A percentile compares a stretch with the other conserved stretches of the same genome.
Conservation (phyloP, 2,797 vertebrate species). For the Neopelma chrysocephalum region DNA sequence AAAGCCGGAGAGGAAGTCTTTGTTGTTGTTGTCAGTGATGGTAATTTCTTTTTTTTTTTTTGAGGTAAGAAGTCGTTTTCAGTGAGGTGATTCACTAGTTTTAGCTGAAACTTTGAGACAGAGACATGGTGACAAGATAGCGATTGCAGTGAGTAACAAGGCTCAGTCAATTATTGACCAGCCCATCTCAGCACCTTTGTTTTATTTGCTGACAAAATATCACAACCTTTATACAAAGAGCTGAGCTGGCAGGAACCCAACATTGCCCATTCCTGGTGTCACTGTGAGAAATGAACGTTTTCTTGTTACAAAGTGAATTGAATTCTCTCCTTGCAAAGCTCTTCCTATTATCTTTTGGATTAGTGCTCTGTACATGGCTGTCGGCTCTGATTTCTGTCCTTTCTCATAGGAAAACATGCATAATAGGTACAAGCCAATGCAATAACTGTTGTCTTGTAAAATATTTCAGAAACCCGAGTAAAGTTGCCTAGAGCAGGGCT, state of each 20-base stretch:
- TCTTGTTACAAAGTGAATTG: background rate
- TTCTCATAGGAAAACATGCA: background rate
- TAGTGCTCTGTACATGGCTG: background rate
- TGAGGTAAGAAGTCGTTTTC: background rate
- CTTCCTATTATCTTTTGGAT: constrained; percentile 38
- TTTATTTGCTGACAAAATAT: constrained; percentile 32
- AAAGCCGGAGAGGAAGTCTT: background rate
- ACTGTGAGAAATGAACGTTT: background rate
- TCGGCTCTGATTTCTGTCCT: constrained; percentile 15
- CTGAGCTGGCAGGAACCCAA: background rate
- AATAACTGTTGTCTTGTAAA: background rate
- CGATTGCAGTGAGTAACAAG: constrained; percentile 24
- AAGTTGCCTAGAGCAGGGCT: background rate
- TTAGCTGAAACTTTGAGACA: constrained; percentile 21
- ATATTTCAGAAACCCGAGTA: background rate
- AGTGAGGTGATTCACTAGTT: constrained; percentile 14
- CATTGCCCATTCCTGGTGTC: background rate
- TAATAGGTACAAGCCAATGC: background rate
- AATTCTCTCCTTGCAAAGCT: constrained; percentile 1
- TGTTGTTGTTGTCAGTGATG: constrained; percentile 9
- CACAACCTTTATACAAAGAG: background rate
- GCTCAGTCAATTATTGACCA: constrained; percentile 60
- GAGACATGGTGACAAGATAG: constrained; percentile 3
- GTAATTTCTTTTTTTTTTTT: background rate
- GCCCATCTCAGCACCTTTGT: constrained; percentile 18